Evolutionary conservation across 1,140 invertebrate genomes (phyloP).

Genomic region (Magallana gigas): DNA sequence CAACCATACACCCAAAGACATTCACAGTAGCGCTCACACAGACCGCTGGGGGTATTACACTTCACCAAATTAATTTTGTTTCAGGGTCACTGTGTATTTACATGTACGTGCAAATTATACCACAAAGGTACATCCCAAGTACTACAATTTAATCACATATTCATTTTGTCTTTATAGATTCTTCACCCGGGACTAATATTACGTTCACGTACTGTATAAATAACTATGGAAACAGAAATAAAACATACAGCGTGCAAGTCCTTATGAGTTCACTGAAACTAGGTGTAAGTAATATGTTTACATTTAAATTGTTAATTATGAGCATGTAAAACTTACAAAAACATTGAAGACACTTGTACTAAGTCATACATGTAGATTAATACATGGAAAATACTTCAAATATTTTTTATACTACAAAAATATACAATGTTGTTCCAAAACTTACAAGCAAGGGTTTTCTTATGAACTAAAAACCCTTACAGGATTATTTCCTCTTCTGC

Average conservation of each 20-base stretch:
- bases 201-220: background rate
- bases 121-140: no score
- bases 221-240: background rate
- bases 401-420: no score
- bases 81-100: no score
- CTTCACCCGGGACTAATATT: background rate
- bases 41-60: background rate
- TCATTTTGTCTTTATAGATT: background rate
- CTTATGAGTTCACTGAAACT: background rate
- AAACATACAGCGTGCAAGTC: background rate
- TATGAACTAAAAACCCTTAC: background rate
- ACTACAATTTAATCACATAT: no score
- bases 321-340: no score
- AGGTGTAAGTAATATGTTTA: background rate
- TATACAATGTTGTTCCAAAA: no score
- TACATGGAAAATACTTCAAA: no score
- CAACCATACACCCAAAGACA: background rate
- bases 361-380: no score
- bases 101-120: no score
- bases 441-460: background rate
- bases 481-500: background rate
- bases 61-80: no score
- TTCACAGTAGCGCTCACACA: background rate
- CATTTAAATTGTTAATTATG: no score
- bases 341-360: no score